phyloP scores from a whole-genome alignment of 1,140 invertebrate species.

The Tetramorium alpestre region DNA sequence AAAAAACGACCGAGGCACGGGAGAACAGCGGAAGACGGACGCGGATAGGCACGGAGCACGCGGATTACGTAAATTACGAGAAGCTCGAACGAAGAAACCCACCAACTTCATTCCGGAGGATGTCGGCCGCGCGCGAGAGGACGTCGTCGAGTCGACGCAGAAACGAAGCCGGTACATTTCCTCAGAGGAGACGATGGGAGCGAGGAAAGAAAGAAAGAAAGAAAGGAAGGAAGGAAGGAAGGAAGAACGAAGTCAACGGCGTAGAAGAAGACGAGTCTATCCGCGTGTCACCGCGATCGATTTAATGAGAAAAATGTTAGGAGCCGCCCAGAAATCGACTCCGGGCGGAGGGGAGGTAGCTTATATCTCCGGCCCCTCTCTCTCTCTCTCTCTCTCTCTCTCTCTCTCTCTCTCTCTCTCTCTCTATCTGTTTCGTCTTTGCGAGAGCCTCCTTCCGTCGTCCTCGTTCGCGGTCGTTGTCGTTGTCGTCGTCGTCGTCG shows the following conservation, averaged over 20 bases:
- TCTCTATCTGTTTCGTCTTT: not conserved
- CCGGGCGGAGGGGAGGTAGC: not conserved
- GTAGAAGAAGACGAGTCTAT: constrained; percentile 56
- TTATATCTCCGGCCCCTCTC: constrained; percentile 4
- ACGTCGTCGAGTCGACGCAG: constrained; percentile 9
- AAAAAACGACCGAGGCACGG: not conserved
- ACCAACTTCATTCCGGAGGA: constrained; percentile 8
- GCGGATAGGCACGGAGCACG: constrained; percentile 13
- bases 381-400: not conserved
- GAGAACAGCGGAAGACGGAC: not conserved
- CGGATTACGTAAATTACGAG: constrained; percentile 71
- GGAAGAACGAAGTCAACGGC: constrained; percentile 19
- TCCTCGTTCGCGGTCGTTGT: constrained; percentile 52
- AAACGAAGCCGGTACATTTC: constrained; percentile 20
- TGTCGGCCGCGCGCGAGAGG: constrained; percentile 10
- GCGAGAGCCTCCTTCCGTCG: constrained; percentile 1
- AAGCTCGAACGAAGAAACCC: constrained; percentile 52
- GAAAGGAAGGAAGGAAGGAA: not conserved
- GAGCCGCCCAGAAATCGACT: constrained; percentile 41
- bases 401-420: not conserved
- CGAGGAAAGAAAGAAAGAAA: constrained; percentile 9
- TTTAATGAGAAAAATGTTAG: constrained; percentile 70
- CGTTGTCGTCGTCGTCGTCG: not conserved
- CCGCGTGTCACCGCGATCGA: constrained; percentile 62
- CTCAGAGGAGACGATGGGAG: constrained; percentile 8